Evolutionary conservation across 2,797 vertebrate genomes (phyloP).

Genomic region (Anableps anableps): DNA sequence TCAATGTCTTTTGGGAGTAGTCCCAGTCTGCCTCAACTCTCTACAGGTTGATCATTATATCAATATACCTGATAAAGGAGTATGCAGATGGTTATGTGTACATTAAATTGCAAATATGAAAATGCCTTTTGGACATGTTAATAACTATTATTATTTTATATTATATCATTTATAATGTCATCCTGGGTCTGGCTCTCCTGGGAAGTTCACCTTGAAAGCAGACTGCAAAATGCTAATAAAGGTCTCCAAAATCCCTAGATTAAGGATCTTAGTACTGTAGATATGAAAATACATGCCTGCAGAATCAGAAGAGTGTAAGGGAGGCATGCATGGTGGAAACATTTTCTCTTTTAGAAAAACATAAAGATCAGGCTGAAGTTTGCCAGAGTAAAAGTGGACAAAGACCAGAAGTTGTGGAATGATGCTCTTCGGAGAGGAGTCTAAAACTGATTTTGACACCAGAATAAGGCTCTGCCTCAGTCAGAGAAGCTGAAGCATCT

Average conservation of each 20-base stretch:
- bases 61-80: conserved; percentile 26
- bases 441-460: neutral
- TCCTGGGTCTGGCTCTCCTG: neutral
- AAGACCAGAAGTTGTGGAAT: neutral
- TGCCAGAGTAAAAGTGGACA: neutral
- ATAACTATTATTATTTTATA: conserved; percentile 21
- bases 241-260: neutral
- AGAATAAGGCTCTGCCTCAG: too few relatives aligned
- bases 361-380: neutral
- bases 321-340: neutral
- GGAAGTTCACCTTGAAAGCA: too few relatives aligned
- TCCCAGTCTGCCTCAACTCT: conserved; percentile 21
- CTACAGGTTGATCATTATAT: conserved; percentile 46
- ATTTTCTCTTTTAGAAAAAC: neutral
- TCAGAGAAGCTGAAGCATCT: too few relatives aligned
- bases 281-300: neutral
- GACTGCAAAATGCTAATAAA: neutral
- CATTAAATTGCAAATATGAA: conserved; percentile 31
- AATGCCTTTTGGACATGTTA: conserved; percentile 23
- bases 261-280: neutral
- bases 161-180: neutral
- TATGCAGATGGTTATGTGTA: conserved; percentile 39
- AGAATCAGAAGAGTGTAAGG: neutral
- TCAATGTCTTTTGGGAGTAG: conserved; percentile 44
- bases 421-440: neutral